A percentile compares a stretch with the other conserved stretches of the same genome.
Conservation (phyloP, 2,888 invertebrate species). For the Morpho deidamia region DNA sequence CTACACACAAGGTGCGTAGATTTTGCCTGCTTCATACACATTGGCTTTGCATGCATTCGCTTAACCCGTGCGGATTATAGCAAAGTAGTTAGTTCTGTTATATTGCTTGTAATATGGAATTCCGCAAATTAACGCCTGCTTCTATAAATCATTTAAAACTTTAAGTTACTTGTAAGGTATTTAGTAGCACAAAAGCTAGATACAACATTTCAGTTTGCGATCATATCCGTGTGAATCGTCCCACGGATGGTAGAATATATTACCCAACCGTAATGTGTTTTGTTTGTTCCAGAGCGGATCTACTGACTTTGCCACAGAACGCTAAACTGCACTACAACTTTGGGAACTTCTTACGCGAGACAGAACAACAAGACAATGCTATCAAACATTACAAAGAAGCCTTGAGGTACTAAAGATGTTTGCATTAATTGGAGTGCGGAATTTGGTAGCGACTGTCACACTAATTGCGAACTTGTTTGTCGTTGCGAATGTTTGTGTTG, state of each 20-base stretch:
- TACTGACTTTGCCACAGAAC: slow-evolving; percentile 89
- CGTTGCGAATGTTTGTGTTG: slow-evolving; percentile 6
- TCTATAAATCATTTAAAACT: too few relatives aligned
- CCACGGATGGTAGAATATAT: not conserved
- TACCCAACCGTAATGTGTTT: slow-evolving; percentile 50
- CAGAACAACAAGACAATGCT: slow-evolving; percentile 84
- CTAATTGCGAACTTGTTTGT: slow-evolving; percentile 13
- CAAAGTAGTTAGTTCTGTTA: too few relatives aligned
- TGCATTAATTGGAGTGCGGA: slow-evolving; percentile 22
- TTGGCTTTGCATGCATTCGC: too few relatives aligned
- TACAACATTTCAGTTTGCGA: not conserved
- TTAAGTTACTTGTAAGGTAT: too few relatives aligned
- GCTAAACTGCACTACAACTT: slow-evolving; percentile 96
- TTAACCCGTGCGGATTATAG: too few relatives aligned
- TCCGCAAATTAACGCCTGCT: too few relatives aligned
- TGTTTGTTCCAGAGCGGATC: slow-evolving; percentile 85
- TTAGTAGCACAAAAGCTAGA: too few relatives aligned
- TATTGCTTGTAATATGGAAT: too few relatives aligned
- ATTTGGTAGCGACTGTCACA: not conserved
- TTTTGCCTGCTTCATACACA: too few relatives aligned
- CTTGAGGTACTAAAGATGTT: slow-evolving; percentile 79
- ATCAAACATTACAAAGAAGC: slow-evolving; percentile 89
- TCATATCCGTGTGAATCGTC: not conserved
- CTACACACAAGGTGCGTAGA: too few relatives aligned
- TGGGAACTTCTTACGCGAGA: slow-evolving; percentile 90